Conservation (phyloP, 1,140 invertebrate genomes). For the Drosophila tani region DNA sequence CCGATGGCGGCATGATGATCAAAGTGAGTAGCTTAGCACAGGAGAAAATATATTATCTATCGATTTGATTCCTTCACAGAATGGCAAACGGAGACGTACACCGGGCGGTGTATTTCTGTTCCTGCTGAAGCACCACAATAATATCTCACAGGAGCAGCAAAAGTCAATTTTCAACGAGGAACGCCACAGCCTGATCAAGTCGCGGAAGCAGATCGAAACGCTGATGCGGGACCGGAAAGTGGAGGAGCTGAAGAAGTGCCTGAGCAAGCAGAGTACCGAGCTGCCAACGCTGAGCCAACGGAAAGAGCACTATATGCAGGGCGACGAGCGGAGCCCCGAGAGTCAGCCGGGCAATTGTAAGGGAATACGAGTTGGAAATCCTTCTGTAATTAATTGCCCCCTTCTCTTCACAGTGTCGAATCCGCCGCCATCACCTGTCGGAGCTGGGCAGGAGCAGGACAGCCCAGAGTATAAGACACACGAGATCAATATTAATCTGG, state of each 20-base stretch:
- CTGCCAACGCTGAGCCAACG: slow-evolving; percentile 87
- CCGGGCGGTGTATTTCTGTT: slow-evolving; percentile 94
- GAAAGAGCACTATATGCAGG: slow-evolving; percentile 84
- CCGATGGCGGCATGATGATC: slow-evolving; percentile 93
- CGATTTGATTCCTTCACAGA: slow-evolving; percentile 85
- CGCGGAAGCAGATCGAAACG: slow-evolving; percentile 86
- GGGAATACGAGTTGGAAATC: background rate
- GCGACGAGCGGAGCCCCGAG: slow-evolving; percentile 86
- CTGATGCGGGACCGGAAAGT: slow-evolving; percentile 87
- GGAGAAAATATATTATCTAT: background rate
- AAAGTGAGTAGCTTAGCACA: slow-evolving; percentile 86
- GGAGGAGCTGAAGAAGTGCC: slow-evolving; percentile 87
- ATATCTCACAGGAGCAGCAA: slow-evolving; percentile 89
- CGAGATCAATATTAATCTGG: slow-evolving; percentile 86
- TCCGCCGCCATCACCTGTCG: slow-evolving; percentile 91
- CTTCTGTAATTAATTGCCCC: background rate
- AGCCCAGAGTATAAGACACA: slow-evolving; percentile 88
- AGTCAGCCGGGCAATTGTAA: slow-evolving; percentile 86
- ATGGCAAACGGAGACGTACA: slow-evolving; percentile 92
- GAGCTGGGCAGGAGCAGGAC: slow-evolving; percentile 89
- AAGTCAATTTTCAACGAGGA: slow-evolving; percentile 91
- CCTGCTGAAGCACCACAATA: slow-evolving; percentile 90
- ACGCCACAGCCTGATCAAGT: slow-evolving; percentile 86
- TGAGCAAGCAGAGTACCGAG: slow-evolving; percentile 86
- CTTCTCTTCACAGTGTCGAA: slow-evolving; percentile 86